phyloP scores from a whole-genome alignment of 2,113 vertebrate species.

The Megaptera novaeangliae region DNA sequence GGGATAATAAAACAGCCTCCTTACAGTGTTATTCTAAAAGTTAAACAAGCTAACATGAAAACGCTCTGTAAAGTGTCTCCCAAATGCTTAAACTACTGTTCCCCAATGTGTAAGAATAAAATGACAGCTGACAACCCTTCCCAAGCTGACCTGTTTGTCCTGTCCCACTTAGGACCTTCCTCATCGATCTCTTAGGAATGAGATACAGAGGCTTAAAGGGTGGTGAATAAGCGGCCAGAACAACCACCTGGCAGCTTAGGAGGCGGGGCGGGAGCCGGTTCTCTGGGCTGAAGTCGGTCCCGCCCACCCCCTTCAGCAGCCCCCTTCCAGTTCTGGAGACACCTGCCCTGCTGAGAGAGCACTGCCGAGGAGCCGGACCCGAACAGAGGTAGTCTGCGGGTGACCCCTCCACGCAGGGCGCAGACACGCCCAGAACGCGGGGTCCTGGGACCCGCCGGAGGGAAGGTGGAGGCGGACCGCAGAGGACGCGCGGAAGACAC shows the following conservation, averaged over 20 bases:
- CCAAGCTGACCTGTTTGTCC: neutral
- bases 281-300: neutral
- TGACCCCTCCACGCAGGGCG: neutral
- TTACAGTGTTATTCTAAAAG: neutral
- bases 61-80: neutral
- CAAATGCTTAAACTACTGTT: neutral
- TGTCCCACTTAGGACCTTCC: neutral
- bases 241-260: neutral
- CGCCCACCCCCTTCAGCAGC: neutral
- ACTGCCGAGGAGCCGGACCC: neutral
- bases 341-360: neutral
- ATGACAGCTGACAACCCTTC: neutral
- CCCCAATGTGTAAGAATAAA: neutral
- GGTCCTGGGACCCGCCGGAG: accelerated
- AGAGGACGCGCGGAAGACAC: neutral
- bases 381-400: accelerated
- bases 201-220: neutral
- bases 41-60: neutral
- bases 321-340: neutral
- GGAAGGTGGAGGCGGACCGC: neutral
- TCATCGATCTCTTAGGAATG: neutral
- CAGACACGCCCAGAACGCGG: neutral
- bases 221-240: neutral
- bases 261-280: neutral
- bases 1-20: neutral